phyloP scores from a whole-genome alignment of 1,140 invertebrate genomes.

The Drosophila ercepeae region DNA sequence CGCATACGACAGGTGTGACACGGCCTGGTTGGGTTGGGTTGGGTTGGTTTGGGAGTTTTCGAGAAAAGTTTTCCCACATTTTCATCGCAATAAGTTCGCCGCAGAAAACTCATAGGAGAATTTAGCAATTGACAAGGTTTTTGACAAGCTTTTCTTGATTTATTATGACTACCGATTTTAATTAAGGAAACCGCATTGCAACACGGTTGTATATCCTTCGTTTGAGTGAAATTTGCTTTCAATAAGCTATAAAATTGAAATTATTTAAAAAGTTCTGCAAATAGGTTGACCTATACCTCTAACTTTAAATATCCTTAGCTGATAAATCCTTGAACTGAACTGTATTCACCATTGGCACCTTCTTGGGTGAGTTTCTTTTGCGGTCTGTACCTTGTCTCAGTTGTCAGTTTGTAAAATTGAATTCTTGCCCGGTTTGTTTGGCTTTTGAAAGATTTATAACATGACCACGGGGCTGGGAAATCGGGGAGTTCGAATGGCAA shows the following conservation, averaged over 20 bases:
- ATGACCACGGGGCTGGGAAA: slow-evolving; percentile 11
- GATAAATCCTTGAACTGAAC: not conserved
- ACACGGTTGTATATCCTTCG: too few species aligned
- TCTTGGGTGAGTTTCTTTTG: slow-evolving; percentile 20
- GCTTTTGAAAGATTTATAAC: slow-evolving; percentile 80
- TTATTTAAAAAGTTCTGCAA: too few species aligned
- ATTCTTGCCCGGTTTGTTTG: slow-evolving; percentile 69
- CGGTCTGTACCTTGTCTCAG: slow-evolving; percentile 58
- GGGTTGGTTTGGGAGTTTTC: slow-evolving; percentile 6
- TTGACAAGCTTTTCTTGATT: slow-evolving; percentile 29
- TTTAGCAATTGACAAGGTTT: slow-evolving; percentile 59
- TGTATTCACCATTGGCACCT: slow-evolving; percentile 13
- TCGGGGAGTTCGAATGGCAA: slow-evolving; percentile 33
- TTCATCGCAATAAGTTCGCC: slow-evolving; percentile 44
- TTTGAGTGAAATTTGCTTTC: too few species aligned
- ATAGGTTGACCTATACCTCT: too few species aligned
- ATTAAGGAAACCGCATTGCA: too few species aligned
- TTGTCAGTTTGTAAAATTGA: slow-evolving; percentile 76
- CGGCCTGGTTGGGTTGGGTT: slow-evolving; percentile 11
- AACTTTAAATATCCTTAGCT: too few species aligned
- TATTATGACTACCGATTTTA: slow-evolving; percentile 38
- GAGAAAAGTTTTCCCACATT: slow-evolving; percentile 36
- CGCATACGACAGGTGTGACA: slow-evolving; percentile 72
- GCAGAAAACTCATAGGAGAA: slow-evolving; percentile 28
- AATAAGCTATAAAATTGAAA: too few species aligned